phyloP scores from a whole-genome alignment of 2,888 invertebrate species.

The Agrilus mali region DNA sequence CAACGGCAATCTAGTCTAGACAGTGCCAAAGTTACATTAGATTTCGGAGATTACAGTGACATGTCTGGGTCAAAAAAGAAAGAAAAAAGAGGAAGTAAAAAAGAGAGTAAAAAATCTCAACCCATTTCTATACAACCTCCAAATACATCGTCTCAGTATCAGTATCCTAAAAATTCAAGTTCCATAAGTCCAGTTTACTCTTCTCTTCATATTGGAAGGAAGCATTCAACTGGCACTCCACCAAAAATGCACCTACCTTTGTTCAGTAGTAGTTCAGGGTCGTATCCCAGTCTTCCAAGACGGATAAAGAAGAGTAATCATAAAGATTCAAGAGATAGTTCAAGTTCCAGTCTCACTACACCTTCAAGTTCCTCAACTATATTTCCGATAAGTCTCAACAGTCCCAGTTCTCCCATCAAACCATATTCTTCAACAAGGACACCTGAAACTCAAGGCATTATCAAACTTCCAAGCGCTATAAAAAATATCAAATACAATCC shows the following conservation, averaged over 20 bases:
- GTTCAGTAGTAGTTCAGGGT: constrained; percentile 31
- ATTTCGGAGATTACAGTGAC: constrained; percentile 37
- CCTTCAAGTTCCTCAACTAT: constrained; percentile 49
- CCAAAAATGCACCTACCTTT: constrained; percentile 38
- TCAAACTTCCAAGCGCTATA: constrained; percentile 24
- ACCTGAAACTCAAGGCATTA: constrained; percentile 14
- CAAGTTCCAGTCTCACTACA: constrained; percentile 37
- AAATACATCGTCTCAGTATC: constrained; percentile 22
- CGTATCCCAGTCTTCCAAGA: constrained; percentile 34
- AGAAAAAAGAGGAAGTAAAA: constrained; percentile 23
- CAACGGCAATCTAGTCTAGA: constrained; percentile 25
- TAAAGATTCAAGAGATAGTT: constrained; percentile 34
- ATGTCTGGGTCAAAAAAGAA: constrained; percentile 34
- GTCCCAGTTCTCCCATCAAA: constrained; percentile 51
- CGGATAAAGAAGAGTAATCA: constrained; percentile 25
- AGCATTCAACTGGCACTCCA: constrained; percentile 31
- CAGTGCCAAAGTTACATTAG: constrained; percentile 18
- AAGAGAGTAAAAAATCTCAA: constrained; percentile 42
- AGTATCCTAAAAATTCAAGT: constrained; percentile 14
- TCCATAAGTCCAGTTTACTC: constrained; percentile 16
- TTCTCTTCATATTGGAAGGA: constrained; percentile 21
- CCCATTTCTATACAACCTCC: constrained; percentile 46
- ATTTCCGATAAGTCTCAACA: constrained; percentile 55
- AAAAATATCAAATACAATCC: constrained; percentile 21
- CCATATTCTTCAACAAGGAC: constrained; percentile 21